Evolutionary conservation across 2,797 vertebrate genomes (phyloP).

Genomic region (Neosilurus mollespiculum): DNA sequence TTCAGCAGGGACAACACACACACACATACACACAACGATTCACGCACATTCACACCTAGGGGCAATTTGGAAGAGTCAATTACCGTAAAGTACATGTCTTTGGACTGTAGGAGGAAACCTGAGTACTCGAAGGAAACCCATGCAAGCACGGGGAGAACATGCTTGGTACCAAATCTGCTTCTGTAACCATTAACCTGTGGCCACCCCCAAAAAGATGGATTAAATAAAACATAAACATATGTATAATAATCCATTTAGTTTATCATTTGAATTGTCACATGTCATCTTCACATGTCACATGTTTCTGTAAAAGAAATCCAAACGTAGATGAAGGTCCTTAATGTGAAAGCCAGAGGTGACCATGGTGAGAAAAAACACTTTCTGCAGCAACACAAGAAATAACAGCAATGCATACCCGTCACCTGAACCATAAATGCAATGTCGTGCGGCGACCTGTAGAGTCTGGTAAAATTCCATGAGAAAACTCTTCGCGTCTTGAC

Average conservation of each 20-base stretch:
- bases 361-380: not conserved
- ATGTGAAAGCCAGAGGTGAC: not conserved
- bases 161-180: no score
- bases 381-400: not conserved
- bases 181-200: no score
- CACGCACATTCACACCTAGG: no score
- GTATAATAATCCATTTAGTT: not conserved
- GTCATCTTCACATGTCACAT: not conserved
- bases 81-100: no score
- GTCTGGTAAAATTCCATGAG: not conserved
- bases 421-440: not conserved
- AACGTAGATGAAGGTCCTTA: not conserved
- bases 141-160: no score
- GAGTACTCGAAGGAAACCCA: no score
- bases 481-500: no score
- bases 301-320: not conserved
- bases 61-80: no score
- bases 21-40: no score
- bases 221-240: not conserved
- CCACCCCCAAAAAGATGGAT: no score
- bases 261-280: not conserved
- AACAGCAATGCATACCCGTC: not conserved
- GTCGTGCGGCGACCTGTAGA: not conserved
- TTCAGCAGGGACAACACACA: no score
- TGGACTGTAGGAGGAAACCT: no score